A percentile compares a stretch with the other conserved stretches of the same genome.
These are phyloP conservation scores for Chrysomallon squamiferum DNA, from an alignment of 1,140 invertebrate genomes.

Conservation along the genomic window DNA sequence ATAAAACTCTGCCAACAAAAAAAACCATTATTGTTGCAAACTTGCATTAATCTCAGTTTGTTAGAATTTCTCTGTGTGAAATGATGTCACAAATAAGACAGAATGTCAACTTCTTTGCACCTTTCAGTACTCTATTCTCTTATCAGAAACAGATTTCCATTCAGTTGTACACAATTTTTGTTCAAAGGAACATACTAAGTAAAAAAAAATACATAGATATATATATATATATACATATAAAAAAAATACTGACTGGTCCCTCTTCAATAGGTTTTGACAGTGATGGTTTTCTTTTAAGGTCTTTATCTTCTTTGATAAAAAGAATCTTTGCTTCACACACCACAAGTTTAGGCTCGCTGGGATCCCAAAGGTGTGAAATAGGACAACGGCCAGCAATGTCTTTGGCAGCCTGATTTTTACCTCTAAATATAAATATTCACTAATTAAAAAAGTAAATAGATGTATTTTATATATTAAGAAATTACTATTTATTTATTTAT, in stretches of 20 bases:
- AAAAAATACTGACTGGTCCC: slow-evolving; percentile 41
- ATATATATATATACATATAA: background rate
- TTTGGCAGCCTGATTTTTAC: slow-evolving; percentile 61
- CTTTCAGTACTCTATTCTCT: no score
- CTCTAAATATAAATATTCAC: slow-evolving; percentile 47
- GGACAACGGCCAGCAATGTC: slow-evolving; percentile 66
- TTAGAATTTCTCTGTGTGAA: no score
- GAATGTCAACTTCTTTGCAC: no score
- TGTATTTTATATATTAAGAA: no score
- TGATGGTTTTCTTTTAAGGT: slow-evolving; percentile 34
- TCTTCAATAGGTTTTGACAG: slow-evolving; percentile 49
- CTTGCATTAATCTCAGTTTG: no score
- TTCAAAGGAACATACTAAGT: background rate
- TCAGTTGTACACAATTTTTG: no score
- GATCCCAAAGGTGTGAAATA: slow-evolving; percentile 75
- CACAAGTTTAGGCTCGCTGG: slow-evolving; percentile 75
- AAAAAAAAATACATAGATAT: background rate
- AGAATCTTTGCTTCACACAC: slow-evolving; percentile 72
- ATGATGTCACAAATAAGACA: no score
- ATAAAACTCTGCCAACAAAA: no score
- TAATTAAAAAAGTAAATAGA: no score
- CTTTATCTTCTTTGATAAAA: slow-evolving; percentile 30
- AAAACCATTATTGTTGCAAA: no score
- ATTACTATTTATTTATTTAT: no score
- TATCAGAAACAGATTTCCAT: no score